Evolutionary conservation across 1,140 invertebrate genomes (phyloP).

Genomic region (Caerostris darwini): DNA sequence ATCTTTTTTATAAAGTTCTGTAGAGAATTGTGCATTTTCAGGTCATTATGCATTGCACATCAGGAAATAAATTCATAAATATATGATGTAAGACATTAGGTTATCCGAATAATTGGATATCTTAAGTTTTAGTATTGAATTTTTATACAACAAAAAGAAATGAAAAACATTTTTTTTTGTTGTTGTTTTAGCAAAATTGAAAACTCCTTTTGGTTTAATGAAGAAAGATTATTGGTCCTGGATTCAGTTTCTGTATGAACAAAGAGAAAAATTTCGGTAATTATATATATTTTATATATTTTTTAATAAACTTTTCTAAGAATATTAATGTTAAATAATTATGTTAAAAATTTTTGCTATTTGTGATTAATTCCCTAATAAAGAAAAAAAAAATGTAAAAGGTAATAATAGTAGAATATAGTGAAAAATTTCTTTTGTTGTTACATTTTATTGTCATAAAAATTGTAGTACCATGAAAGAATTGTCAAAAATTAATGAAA

Average conservation of each 20-base stretch:
- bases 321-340: background rate
- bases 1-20: no score
- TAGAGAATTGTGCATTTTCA: no score
- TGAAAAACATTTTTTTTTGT: background rate
- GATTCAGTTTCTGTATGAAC: conserved; percentile 67
- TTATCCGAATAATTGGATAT: no score
- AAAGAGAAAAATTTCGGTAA: conserved; percentile 62
- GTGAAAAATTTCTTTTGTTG: background rate
- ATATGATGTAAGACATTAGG: no score
- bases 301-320: background rate
- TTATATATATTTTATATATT: background rate
- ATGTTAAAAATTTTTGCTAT: background rate
- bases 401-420: no score
- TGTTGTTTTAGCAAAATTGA: background rate
- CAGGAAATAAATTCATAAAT: no score
- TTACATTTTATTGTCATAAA: background rate
- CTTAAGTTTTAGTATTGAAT: no score
- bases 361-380: no score
- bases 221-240: conserved; percentile 74
- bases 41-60: no score
- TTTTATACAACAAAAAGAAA: no score
- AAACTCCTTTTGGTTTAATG: conserved; percentile 65
- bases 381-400: no score
- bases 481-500: no score
- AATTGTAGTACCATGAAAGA: background rate